Evolutionary conservation across 1,140 invertebrate species (phyloP).

Genomic region (Brachionus calyciflorus): DNA sequence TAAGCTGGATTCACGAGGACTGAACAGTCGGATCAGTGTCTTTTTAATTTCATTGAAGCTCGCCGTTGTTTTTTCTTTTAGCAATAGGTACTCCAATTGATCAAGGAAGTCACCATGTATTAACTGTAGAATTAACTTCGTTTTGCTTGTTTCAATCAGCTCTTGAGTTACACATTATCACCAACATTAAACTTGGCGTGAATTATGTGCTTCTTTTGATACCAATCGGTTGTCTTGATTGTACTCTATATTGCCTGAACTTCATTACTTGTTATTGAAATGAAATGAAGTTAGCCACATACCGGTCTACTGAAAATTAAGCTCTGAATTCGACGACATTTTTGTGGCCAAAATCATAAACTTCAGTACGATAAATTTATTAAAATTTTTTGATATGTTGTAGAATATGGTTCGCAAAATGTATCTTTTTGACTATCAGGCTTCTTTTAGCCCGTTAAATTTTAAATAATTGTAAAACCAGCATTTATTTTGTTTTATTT

Average conservation of each 20-base stretch:
- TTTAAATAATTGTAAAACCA: too few species aligned
- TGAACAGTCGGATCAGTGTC: neutral
- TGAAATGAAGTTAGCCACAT: neutral
- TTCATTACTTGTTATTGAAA: neutral
- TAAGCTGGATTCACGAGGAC: neutral
- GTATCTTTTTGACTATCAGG: too few species aligned
- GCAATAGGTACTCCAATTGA: neutral
- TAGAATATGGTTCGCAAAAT: too few species aligned
- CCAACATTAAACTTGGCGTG: neutral
- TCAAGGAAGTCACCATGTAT: neutral
- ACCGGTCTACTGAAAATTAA: neutral
- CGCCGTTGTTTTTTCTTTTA: neutral
- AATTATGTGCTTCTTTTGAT: conserved; percentile 2
- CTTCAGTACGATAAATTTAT: too few species aligned
- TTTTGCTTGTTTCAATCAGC: neutral
- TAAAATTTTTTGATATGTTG: too few species aligned
- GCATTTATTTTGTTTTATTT: too few species aligned
- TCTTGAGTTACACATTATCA: neutral
- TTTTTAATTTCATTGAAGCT: conserved; percentile 1
- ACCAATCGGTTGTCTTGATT: neutral
- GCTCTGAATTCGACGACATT: too few species aligned
- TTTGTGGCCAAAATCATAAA: too few species aligned
- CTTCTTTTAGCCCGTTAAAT: too few species aligned
- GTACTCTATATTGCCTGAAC: neutral
- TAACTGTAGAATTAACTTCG: neutral